Percentiles rank a stretch among this genome's conserved stretches.
Conservation (phyloP, 2,888 invertebrate genomes). For the Cantharis flavilabris region DNA sequence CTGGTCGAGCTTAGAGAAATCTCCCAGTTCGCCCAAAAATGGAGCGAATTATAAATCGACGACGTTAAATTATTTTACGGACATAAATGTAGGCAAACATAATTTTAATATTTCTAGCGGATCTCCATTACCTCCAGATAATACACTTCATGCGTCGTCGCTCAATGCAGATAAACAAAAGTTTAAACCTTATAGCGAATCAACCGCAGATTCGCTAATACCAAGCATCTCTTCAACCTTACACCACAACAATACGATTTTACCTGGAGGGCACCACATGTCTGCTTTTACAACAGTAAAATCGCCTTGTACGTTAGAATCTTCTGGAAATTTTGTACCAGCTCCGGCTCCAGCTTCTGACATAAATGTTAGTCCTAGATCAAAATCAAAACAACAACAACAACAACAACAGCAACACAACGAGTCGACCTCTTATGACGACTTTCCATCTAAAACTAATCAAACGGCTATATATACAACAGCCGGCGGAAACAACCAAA, state of each 20-base stretch:
- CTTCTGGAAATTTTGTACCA: conserved; percentile 58
- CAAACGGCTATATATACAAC: conserved; percentile 76
- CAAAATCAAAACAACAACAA: conserved; percentile 54
- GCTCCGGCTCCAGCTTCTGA: conserved; percentile 59
- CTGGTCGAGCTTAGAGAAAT: conserved; percentile 84
- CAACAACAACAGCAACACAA: conserved; percentile 46
- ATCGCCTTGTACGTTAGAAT: conserved; percentile 59
- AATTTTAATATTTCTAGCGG: conserved; percentile 5
- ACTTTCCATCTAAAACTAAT: conserved; percentile 58
- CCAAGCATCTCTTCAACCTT: conserved; percentile 37
- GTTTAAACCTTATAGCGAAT: conserved; percentile 60
- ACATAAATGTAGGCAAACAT: conserved; percentile 27
- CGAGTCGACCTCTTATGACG: conserved; percentile 47
- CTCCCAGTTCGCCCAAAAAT: conserved; percentile 78
- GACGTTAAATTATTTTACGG: conserved; percentile 38
- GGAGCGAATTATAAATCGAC: conserved; percentile 35
- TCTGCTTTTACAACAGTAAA: conserved; percentile 62
- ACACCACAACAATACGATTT: conserved; percentile 43
- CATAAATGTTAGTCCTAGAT: conserved; percentile 59
- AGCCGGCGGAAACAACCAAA: conserved; percentile 72
- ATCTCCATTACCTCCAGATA: conserved; percentile 33
- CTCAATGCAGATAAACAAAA: conserved; percentile 38
- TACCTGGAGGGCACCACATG: conserved; percentile 59
- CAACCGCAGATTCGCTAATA: conserved; percentile 61
- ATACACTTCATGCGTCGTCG: conserved; percentile 40